These are phyloP conservation scores for Artibeus jamaicensis DNA, from an alignment of 2,797 vertebrate species.

Conservation along the genomic window DNA sequence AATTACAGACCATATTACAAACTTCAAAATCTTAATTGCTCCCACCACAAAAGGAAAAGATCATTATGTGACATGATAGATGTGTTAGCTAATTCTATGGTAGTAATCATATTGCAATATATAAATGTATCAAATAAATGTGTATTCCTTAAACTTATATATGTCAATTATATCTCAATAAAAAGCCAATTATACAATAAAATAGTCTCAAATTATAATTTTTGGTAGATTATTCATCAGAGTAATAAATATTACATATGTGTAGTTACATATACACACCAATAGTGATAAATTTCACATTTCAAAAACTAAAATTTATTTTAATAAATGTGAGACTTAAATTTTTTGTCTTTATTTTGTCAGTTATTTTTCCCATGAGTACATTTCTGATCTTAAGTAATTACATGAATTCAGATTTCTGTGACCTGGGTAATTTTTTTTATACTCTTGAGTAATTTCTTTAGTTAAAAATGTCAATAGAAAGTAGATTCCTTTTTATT, in stretches of 20 bases:
- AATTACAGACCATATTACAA: not conserved
- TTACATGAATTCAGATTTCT: not conserved
- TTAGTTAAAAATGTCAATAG: not conserved
- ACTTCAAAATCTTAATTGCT: not conserved
- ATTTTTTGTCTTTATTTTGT: not conserved
- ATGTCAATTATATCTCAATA: not conserved
- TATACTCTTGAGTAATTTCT: not conserved
- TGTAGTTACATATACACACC: not conserved
- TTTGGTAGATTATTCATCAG: not conserved
- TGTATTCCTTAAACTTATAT: not conserved
- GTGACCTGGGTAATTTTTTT: not conserved
- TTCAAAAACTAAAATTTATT: constrained; percentile 47
- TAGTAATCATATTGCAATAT: not conserved
- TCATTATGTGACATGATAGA: not conserved
- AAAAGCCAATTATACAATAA: not conserved
- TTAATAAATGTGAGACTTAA: constrained; percentile 4
- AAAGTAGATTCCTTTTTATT: not conserved
- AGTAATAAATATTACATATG: not conserved
- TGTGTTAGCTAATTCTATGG: not conserved
- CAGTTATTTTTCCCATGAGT: not conserved
- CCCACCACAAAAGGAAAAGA: not conserved
- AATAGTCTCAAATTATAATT: not conserved
- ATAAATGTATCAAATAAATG: too few species aligned
- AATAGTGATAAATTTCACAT: not conserved
- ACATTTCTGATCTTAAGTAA: not conserved